Conservation (phyloP, 2,113 vertebrate species). For the Corydoras sp. region DNA sequence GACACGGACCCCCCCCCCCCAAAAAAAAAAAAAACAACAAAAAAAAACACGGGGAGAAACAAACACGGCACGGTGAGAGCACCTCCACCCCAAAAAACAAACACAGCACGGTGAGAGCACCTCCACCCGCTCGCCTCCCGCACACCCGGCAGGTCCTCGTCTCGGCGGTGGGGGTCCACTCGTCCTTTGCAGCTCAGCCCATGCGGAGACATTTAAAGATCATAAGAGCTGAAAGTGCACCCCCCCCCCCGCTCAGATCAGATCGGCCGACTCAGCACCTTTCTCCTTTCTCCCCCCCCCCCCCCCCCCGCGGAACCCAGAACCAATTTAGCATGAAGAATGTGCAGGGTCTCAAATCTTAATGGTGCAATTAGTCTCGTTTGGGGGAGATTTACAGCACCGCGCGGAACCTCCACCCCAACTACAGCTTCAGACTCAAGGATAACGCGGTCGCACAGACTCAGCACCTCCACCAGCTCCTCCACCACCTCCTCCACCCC, state of each 20-base stretch:
- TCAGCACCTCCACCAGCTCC: no score
- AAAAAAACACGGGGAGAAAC: no score
- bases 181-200: conserved; percentile 17
- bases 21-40: no score
- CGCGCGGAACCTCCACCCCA: conserved; percentile 39
- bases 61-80: no score
- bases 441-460: conserved; percentile 36
- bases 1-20: no score
- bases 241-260: conserved; percentile 46
- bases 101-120: neutral
- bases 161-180: conserved; percentile 18
- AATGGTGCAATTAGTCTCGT: conserved; percentile 60
- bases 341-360: conserved; percentile 53
- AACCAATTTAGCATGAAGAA: conserved; percentile 52
- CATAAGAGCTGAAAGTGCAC: conserved; percentile 67
- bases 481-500: no score
- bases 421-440: conserved; percentile 53
- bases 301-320: conserved; percentile 24
- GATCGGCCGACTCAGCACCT: conserved; percentile 60
- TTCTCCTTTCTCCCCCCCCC: conserved; percentile 14
- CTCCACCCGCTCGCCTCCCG: conserved; percentile 8
- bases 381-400: conserved; percentile 53
- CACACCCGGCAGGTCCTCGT: conserved; percentile 23
- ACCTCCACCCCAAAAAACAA: neutral
- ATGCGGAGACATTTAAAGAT: conserved; percentile 50